Base-by-base conservation (phyloP, 2,797 vertebrate species). In the Sebastes vulpes region DNA sequence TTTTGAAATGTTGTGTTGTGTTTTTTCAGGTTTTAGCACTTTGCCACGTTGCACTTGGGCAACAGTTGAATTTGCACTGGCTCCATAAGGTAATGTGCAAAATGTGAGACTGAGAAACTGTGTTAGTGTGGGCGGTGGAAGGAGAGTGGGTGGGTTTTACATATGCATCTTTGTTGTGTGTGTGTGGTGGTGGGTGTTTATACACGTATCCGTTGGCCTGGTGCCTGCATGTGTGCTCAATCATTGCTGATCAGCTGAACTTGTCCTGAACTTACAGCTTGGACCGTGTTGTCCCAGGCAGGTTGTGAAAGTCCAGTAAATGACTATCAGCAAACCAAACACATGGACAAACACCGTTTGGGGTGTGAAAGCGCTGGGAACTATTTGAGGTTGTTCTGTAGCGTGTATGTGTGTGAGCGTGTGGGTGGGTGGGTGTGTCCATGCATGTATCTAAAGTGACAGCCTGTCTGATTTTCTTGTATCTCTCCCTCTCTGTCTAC, bases 31-130 rank as follows among this genome's bases (percentile, higher is more conserved):
- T 96, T 94, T 94, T 97, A 91, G 95, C 96, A 56, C 89, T 97
- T 76, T 96, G 96, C 76, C 96, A 97, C 75, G 56, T 97, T 78
- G 95, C 95, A 59, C 91, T 95, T 38, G 96, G 96, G 21, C 96
- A 96, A 75, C 96, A 97, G 93, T 78, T 97, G 88, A 97, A 97
- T 92, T 89, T 97, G 81, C 96, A 97, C 94, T 97, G 96, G 96
- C 91, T 96, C 57, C 96, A 97, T 89, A 97, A 97, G 96, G 96
- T 97, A 94, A 78, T 11, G 11, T 79, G 29, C 6, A 3, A 58
- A 79, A 58, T 65, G n/a, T 68, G 77, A 65, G 53, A 54, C n/a
- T 60, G 26, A 29, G 72, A 2, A 11, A 31, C 4, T 58, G 48
- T 65, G 57, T 29, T 18, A 1, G 6, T 57, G 68, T 75, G 53